phyloP scores from a whole-genome alignment of 2,113 vertebrate genomes.

The Anguilla rostrata region DNA sequence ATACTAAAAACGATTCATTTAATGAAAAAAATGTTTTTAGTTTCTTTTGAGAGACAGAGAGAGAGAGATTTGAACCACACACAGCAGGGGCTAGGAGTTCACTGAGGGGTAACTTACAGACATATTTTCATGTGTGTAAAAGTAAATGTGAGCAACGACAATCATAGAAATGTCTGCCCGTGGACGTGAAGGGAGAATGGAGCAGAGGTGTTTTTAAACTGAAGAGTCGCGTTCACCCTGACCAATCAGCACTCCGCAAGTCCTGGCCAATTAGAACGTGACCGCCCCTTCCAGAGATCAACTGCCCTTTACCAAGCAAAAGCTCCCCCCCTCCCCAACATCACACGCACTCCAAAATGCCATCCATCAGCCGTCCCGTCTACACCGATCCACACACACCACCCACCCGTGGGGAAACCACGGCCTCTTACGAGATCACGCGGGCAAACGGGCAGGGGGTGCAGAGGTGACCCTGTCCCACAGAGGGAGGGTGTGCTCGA shows the following conservation, averaged over 20 bases:
- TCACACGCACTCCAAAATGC: not conserved
- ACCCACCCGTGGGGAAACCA: constrained; percentile 1
- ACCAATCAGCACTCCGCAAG: not conserved
- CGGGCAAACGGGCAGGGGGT: no score
- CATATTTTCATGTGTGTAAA: not conserved
- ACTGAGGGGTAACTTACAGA: not conserved
- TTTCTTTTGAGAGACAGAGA: not conserved
- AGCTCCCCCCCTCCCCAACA: not conserved
- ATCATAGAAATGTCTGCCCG: constrained; percentile 1
- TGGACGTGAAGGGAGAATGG: not conserved
- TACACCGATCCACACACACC: not conserved
- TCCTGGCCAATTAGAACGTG: not conserved
- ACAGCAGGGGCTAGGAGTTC: not conserved
- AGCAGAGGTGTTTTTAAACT: not conserved
- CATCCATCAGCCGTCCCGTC: not conserved
- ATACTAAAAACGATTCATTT: not conserved
- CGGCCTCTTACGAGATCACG: no score
- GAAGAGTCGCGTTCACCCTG: not conserved
- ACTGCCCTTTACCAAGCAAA: not conserved
- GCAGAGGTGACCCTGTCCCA: no score
- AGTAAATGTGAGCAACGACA: not conserved
- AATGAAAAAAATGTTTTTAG: not conserved
- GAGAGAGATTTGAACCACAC: not conserved
- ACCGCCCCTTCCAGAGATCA: not conserved
- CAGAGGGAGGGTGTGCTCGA: no score